A percentile compares a stretch with the other conserved stretches of the same genome.
These are phyloP conservation scores for Ceriagrion tenellum DNA, from an alignment of 2,888 invertebrate genomes.

Conservation along the genomic window DNA sequence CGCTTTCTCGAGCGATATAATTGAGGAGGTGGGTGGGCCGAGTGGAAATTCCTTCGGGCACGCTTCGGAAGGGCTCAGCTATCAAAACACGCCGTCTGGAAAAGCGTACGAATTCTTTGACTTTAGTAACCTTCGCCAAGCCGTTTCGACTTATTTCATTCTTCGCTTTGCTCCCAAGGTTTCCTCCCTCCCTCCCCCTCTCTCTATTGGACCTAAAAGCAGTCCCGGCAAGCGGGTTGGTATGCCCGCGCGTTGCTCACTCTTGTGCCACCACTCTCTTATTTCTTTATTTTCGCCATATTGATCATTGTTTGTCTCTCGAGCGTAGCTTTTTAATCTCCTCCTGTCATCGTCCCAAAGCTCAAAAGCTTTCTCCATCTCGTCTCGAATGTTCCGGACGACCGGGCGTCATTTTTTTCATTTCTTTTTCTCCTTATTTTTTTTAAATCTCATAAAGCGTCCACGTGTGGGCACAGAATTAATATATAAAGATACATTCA, in stretches of 20 bases:
- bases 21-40: not conserved
- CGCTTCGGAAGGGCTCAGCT: not conserved
- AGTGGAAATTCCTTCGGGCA: not conserved
- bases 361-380: conserved; percentile 50
- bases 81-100: conserved; percentile 23
- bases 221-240: not conserved
- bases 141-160: not conserved
- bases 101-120: conserved; percentile 37
- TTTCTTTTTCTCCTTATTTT: not conserved
- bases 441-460: not conserved
- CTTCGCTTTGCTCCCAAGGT: not conserved
- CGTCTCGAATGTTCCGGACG: not conserved
- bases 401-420: not conserved
- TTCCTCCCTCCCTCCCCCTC: too few species aligned
- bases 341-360: conserved; percentile 39
- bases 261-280: not conserved
- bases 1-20: conserved; percentile 43
- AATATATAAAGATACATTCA: not conserved
- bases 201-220: too few species aligned
- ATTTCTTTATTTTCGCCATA: conserved; percentile 25
- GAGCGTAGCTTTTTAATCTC: conserved; percentile 23
- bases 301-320: conserved; percentile 43
- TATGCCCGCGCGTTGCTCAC: not conserved
- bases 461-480: not conserved
- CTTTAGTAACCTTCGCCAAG: not conserved